Evolutionary conservation across 2,113 vertebrate species (phyloP).

Genomic region (Puffinus mauretanicus): DNA sequence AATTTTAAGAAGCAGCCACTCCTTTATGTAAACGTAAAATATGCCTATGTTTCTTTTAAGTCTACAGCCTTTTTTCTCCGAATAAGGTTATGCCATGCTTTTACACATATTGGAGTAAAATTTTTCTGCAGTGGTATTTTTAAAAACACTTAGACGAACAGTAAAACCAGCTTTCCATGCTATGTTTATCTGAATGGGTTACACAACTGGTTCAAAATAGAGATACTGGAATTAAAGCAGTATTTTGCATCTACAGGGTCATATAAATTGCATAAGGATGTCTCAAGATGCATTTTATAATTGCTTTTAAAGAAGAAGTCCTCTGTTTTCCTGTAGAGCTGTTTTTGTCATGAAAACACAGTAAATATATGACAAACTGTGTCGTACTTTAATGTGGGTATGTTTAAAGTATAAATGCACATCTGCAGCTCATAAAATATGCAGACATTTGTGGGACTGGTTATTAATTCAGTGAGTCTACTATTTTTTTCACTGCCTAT

Average conservation of each 20-base stretch:
- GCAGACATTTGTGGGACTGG: slow-evolving; percentile 26
- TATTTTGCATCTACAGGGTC: background rate
- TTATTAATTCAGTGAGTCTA: slow-evolving; percentile 35
- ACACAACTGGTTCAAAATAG: background rate
- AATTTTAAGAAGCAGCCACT: slow-evolving; percentile 53
- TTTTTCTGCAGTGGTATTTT: background rate
- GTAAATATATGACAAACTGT: background rate
- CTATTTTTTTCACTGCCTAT: background rate
- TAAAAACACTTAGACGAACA: background rate
- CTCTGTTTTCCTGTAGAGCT: background rate
- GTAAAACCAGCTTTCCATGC: background rate
- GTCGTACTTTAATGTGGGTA: background rate
- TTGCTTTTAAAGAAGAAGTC: background rate
- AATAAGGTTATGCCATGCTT: slow-evolving; percentile 36
- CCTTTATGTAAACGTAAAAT: slow-evolving; percentile 67
- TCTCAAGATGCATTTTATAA: slow-evolving; percentile 16
- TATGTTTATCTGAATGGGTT: background rate
- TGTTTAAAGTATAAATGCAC: slow-evolving; percentile 43
- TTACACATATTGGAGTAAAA: background rate
- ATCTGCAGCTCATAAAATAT: slow-evolving; percentile 60
- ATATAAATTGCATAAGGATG: background rate
- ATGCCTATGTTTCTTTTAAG: slow-evolving; percentile 68
- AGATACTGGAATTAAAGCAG: background rate
- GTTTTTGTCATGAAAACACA: slow-evolving; percentile 32
- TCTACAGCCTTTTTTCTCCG: slow-evolving; percentile 48